Evolutionary conservation across 2,113 vertebrate species (phyloP).

Genomic region (Poecile atricapillus): DNA sequence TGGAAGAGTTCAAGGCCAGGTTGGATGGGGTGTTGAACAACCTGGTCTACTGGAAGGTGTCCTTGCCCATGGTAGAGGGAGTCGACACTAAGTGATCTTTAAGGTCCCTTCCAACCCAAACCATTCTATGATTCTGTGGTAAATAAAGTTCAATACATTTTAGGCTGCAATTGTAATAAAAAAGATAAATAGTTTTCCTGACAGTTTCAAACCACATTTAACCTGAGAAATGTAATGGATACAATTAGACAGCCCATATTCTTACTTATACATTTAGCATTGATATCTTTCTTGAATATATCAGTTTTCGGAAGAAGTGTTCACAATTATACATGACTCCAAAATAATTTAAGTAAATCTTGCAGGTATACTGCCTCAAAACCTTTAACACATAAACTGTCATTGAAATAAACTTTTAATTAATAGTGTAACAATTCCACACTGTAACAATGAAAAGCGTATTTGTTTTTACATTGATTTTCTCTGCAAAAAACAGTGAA

Average conservation of each 20-base stretch:
- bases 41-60: background rate
- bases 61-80: too few relatives aligned
- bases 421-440: background rate
- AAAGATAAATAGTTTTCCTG: background rate
- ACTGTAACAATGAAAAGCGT: background rate
- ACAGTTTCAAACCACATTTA: background rate
- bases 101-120: background rate
- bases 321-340: background rate
- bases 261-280: background rate
- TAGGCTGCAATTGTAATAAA: background rate
- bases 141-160: background rate
- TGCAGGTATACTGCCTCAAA: background rate
- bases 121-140: background rate
- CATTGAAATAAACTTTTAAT: background rate
- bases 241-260: background rate
- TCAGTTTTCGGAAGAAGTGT: background rate
- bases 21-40: accelerated
- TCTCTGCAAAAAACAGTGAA: background rate
- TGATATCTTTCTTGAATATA: background rate
- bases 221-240: background rate
- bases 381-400: background rate
- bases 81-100: background rate
- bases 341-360: background rate
- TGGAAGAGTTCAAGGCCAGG: background rate
- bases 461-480: background rate